Conservation (phyloP, 37 sponge, comb jelly and placozoan species). For the Eunapius fragilis region DNA sequence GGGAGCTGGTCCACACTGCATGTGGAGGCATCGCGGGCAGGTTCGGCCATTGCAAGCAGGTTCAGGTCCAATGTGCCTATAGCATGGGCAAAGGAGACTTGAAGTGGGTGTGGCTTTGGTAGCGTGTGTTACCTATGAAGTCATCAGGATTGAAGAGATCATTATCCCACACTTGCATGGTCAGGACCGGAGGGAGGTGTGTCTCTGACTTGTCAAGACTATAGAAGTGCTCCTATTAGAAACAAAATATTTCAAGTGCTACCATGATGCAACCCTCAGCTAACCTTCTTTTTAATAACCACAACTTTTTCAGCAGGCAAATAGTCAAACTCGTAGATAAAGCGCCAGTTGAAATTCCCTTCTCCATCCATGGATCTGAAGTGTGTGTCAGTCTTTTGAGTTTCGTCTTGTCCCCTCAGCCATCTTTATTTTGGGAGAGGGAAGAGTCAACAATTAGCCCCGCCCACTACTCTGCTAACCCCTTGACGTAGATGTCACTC, state of each 20-base stretch:
- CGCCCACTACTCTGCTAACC: too few species aligned
- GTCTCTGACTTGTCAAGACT: slow-evolving; percentile 91
- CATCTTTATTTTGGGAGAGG: too few species aligned
- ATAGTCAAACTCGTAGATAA: too few species aligned
- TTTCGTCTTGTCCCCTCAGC: too few species aligned
- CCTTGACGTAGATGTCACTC: slow-evolving; percentile 98
- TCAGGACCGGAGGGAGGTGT: slow-evolving; percentile 76
- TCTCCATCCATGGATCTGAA: too few species aligned
- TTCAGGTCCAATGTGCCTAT: background rate
- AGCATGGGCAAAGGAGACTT: background rate
- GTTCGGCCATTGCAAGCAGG: background rate
- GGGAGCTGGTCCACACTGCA: background rate
- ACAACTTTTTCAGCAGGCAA: too few species aligned
- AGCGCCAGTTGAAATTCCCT: too few species aligned
- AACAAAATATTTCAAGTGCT: too few species aligned
- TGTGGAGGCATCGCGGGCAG: background rate
- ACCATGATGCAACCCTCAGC: too few species aligned
- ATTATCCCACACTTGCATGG: slow-evolving; percentile 97
- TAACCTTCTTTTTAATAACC: too few species aligned
- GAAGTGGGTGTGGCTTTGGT: background rate
- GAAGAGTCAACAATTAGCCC: too few species aligned
- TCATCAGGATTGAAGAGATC: slow-evolving; percentile 97
- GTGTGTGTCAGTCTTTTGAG: too few species aligned
- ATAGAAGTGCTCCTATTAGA: slow-evolving; percentile 90
- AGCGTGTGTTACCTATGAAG: slow-evolving; percentile 75